Percentiles rank a stretch among this genome's conserved stretches.
These are phyloP conservation scores for Holothuria scabra DNA, from an alignment of 53 echinoderm and acorn worm genomes.

Conservation along the genomic window DNA sequence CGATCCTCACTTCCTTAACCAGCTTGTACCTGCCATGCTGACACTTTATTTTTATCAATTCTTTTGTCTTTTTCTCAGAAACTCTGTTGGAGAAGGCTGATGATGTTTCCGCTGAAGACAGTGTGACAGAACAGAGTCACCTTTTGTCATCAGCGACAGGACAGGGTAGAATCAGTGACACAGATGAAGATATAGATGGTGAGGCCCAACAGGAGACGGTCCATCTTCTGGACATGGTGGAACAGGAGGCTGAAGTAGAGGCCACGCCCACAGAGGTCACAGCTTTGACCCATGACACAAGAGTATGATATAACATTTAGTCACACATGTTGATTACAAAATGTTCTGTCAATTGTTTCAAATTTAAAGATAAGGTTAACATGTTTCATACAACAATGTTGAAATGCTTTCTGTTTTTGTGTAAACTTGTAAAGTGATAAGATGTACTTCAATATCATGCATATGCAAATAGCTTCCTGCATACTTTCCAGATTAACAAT, in stretches of 20 bases:
- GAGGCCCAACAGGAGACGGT: not conserved
- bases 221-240: constrained; percentile 6
- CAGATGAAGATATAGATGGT: constrained; percentile 64
- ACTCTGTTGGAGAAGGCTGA: constrained; percentile 63
- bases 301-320: constrained; percentile 1
- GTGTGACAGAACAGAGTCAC: constrained; percentile 78
- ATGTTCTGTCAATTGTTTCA: too few relatives aligned
- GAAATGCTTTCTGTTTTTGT: too few relatives aligned
- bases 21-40: too few relatives aligned
- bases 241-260: not conserved
- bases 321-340: too few relatives aligned
- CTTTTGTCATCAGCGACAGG: constrained; percentile 69
- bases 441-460: too few relatives aligned
- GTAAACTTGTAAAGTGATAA: too few relatives aligned
- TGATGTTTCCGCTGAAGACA: constrained; percentile 69
- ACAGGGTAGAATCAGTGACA: constrained; percentile 48
- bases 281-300: constrained; percentile 33
- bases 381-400: too few relatives aligned
- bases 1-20: too few relatives aligned
- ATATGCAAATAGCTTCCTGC: too few relatives aligned
- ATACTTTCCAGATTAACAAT: too few relatives aligned
- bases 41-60: too few relatives aligned
- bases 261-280: constrained; percentile 23
- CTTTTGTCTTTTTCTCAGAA: not conserved
- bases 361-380: too few relatives aligned